Evolutionary conservation across 2,888 invertebrate species (phyloP).

Genomic region (Cotesia congregata): DNA sequence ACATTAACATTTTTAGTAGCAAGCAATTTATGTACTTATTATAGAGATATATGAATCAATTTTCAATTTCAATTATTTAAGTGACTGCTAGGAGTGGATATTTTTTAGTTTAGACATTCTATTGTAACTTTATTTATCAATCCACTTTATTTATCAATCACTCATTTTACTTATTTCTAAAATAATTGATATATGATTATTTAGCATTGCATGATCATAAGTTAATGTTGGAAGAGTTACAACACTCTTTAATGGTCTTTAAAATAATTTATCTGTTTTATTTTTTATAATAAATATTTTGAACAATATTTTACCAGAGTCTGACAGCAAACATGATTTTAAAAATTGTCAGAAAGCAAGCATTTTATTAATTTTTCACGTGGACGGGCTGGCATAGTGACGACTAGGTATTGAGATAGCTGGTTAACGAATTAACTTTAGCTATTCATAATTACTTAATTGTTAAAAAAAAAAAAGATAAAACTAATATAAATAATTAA

Average conservation of each 20-base stretch:
- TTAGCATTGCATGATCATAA: not conserved
- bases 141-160: not conserved
- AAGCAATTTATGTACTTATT: slow-evolving; percentile 44
- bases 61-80: slow-evolving; percentile 41
- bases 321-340: not conserved
- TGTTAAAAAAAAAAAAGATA: not conserved
- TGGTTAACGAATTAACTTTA: slow-evolving; percentile 61
- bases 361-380: slow-evolving; percentile 47
- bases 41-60: slow-evolving; percentile 36
- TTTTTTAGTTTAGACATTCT: not conserved
- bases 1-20: slow-evolving; percentile 45
- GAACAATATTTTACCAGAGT: not conserved
- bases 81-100: not conserved
- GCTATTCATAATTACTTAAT: slow-evolving; percentile 1
- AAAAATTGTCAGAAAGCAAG: slow-evolving; percentile 9
- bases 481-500: slow-evolving; percentile 6
- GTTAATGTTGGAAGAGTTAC: not conserved
- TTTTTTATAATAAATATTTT: not conserved
- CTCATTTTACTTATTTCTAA: not conserved
- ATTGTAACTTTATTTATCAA: not conserved
- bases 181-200: not conserved
- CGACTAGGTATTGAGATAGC: slow-evolving; percentile 60
- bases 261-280: not conserved
- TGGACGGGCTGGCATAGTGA: slow-evolving; percentile 67
- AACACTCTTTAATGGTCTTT: not conserved